A percentile compares a stretch with the other conserved stretches of the same genome.
phyloP scores from a whole-genome alignment of 2,888 invertebrate genomes.

The Zygaena filipendulae region DNA sequence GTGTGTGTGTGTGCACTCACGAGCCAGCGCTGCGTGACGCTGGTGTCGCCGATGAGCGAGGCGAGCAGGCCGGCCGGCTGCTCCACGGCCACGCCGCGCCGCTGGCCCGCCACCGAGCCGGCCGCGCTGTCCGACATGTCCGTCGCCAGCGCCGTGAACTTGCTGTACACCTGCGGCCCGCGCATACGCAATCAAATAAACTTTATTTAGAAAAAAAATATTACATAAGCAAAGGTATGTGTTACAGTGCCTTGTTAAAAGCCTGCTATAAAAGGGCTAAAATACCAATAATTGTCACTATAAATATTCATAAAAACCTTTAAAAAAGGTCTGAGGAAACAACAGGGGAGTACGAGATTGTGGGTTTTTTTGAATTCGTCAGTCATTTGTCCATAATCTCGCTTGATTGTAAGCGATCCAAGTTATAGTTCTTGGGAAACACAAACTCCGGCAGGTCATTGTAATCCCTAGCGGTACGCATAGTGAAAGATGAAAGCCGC shows the following conservation, averaged over 20 bases:
- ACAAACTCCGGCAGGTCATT: too few species aligned
- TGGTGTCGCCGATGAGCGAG: constrained; percentile 95
- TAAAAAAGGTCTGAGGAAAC: background rate
- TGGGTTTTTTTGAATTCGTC: too few species aligned
- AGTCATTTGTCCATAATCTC: too few species aligned
- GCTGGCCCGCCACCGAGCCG: constrained; percentile 96
- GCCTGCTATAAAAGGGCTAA: too few species aligned
- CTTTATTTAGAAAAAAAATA: too few species aligned
- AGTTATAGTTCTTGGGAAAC: too few species aligned
- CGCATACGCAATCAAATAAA: background rate
- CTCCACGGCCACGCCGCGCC: constrained; percentile 94
- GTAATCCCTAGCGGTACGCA: too few species aligned
- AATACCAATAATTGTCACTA: background rate
- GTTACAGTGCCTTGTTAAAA: too few species aligned
- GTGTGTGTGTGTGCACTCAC: constrained; percentile 69
- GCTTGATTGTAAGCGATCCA: too few species aligned
- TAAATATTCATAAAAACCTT: background rate
- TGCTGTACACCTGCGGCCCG: constrained; percentile 74
- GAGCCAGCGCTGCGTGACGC: constrained; percentile 99
- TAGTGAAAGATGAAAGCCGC: too few species aligned
- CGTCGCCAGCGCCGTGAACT: constrained; percentile 92
- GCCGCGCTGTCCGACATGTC: constrained; percentile 95
- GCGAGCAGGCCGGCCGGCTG: constrained; percentile 92
- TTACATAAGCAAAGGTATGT: too few species aligned
- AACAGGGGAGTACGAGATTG: too few species aligned